Base-by-base conservation (phyloP, 2,113 vertebrate genomes). In the Caloenas nicobarica region DNA sequence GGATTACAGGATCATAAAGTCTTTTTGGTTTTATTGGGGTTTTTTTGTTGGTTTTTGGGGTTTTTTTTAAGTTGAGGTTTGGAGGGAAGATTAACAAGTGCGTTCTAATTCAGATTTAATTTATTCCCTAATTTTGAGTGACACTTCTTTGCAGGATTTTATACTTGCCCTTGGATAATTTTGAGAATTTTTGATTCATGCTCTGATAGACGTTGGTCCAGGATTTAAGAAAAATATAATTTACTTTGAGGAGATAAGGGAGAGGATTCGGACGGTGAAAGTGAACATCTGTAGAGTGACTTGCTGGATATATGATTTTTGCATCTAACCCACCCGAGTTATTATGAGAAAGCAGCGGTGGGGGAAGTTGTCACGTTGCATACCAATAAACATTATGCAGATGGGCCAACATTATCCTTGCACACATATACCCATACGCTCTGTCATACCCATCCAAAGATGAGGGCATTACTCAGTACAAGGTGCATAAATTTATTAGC, bases 241-340 rank as follows among this genome's bases (percentile, higher is more conserved):
- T 86, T 56, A 33, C 22, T 71, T 60, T 68, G 61, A 88, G 58
- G 56, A 85, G 88, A 61, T 51, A 60, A 80, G 6, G 13, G 28
- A 93, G 56, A 60, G 46, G 56, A 93, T 88, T 90, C 46, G 17
- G 29, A 81, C 16, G 65, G 42, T 86, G 42, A 64, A 86, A 81
- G 54, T 31, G 85, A 96, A 40, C 80, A 84, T 81, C 82, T 94
- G 80, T 60, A 60, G 34, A 76, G 50, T 34, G 87, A 74, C 72
- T 95, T 91, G 64, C 34, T 86, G 48, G 60, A 25, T 85, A 40
- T 25, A 79, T 40, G 19, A 86, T 81, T 96, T 88, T 88, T 96
- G 71, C 73, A 96, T 84, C 44, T 25, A 85, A 70, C 46, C 62
- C 60, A 44, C 71, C 76, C 86, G 89, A 73, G 60, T 46, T 77